Percentiles rank a stretch among this genome's conserved stretches.
phyloP scores from a whole-genome alignment of 2,888 invertebrate genomes.

The Sicus ferrugineus region DNA sequence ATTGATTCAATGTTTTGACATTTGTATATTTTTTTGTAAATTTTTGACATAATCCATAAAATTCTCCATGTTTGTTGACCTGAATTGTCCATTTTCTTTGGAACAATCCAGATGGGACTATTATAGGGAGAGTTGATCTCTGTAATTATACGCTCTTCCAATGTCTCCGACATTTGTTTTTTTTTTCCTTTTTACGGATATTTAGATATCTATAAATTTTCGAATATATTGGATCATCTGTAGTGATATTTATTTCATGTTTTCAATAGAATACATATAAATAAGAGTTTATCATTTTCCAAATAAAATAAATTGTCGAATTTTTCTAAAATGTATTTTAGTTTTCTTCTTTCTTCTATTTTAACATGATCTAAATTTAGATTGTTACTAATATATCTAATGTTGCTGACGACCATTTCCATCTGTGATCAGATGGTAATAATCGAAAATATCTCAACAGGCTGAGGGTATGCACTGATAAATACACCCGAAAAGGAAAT shows the following conservation, averaged over 20 bases:
- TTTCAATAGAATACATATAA: background rate
- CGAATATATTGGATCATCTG: background rate
- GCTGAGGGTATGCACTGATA: too few species aligned
- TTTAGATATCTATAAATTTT: background rate
- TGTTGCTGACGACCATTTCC: too few species aligned
- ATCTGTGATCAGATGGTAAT: too few species aligned
- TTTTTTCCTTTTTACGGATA: background rate
- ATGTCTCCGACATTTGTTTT: background rate
- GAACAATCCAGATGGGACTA: background rate
- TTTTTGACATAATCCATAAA: background rate
- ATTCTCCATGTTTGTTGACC: background rate
- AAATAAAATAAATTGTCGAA: background rate
- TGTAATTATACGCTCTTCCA: background rate
- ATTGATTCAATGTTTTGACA: background rate
- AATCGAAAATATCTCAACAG: too few species aligned
- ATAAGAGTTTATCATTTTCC: background rate
- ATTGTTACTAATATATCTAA: too few species aligned
- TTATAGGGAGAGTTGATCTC: background rate
- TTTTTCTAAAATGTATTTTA: background rate
- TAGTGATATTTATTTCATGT: background rate
- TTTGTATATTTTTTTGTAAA: background rate
- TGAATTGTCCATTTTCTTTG: background rate
- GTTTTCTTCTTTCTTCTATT: background rate
- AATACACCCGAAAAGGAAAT: too few species aligned
- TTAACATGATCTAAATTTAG: too few species aligned